Evolutionary conservation across 2,113 vertebrate genomes (phyloP), one percentile per base, ranked within the genome.

Genomic region (Larimichthys crocea): DNA sequence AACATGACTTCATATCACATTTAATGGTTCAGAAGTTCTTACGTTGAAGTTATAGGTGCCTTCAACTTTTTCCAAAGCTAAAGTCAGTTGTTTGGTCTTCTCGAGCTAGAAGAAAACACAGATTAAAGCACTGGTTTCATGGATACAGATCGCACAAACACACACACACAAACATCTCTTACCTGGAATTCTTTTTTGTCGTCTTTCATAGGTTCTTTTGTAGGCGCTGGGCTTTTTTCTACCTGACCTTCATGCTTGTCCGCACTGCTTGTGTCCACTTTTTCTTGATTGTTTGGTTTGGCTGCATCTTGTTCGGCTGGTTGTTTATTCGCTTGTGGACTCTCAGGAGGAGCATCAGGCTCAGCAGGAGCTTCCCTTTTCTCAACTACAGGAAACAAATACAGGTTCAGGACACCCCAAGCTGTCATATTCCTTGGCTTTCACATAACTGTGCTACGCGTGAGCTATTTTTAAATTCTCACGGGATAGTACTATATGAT

Each of bases 11-110:
- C 20, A 19, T 6, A 48, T 63, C 6, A 57, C 2, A 46, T 9
- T 8, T 3, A 48, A 31, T 1, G 29, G 20, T 4, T 16, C 17
- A 19, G 53, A 11, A 2, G 7, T 6, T 17, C 96, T 96, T 82
- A 96, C 96, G 0, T 88, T 94, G 88, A 97, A 97, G 90, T 87
- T 96, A 90, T 96, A 97, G 35, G 89, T 85, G 65, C 80, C 84
- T 0, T 90, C 86, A 0, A 55, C 3, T 59, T 91, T 89, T 22
- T 71, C 71, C 80, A 97, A 86, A 20, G 55, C 89, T 22, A 96
- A 53, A 3, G 55, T 82, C 75, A 92, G 56, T 0, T 86, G 62
- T 0, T 71, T 66, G 11, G 4, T 42, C 3, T 65, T 89, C 35
- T 14, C 44, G 69, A 87, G 88, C 95, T 95, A 59, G 31, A 77